Conservation (phyloP, 2,113 vertebrate species). For the Hyperoodon ampullatus region DNA sequence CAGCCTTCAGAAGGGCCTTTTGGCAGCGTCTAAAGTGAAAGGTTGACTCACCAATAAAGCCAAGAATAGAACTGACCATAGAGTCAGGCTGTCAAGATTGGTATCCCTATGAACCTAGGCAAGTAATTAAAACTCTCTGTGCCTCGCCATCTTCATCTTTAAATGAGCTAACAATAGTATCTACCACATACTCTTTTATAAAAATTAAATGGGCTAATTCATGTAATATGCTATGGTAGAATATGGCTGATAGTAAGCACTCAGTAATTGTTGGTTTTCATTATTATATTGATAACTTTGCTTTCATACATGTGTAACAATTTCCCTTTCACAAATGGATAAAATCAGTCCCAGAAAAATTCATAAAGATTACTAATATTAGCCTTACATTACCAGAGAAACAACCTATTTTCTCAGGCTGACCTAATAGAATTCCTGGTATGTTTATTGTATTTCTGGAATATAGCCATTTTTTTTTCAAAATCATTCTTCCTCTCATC, state of each 20-base stretch:
- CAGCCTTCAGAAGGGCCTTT: neutral
- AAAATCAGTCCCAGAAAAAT: neutral
- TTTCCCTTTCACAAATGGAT: neutral
- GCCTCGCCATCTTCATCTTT: neutral
- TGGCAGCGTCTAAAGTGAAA: neutral
- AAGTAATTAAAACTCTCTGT: neutral
- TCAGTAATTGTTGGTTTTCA: neutral
- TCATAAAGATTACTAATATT: neutral
- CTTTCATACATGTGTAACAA: neutral
- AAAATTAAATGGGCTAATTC: neutral
- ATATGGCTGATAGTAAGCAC: neutral
- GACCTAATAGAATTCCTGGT: neutral
- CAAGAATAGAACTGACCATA: neutral
- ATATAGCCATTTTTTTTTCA: neutral
- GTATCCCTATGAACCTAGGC: neutral
- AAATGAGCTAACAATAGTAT: neutral
- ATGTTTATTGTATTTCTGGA: neutral
- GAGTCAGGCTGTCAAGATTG: neutral
- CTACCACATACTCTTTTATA: neutral
- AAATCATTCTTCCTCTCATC: neutral
- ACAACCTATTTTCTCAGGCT: neutral
- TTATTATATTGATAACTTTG: neutral
- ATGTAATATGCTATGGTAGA: neutral
- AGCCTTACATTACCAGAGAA: neutral
- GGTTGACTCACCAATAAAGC: neutral